Evolutionary conservation across 2,888 invertebrate species (phyloP).

Genomic region (Apamea crenata): DNA sequence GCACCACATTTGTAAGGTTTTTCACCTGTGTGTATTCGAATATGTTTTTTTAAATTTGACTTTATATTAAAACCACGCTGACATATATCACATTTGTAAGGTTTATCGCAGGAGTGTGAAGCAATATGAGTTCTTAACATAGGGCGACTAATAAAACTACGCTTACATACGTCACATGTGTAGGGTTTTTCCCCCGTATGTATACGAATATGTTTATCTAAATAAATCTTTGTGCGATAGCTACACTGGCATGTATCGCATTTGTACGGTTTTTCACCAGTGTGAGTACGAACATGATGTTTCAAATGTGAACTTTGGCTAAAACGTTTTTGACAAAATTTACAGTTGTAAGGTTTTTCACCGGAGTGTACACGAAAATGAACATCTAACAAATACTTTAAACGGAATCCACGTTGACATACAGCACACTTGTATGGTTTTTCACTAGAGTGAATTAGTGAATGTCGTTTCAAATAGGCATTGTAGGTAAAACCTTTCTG

Average conservation of each 20-base stretch:
- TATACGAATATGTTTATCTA: conserved; percentile 15
- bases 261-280: conserved; percentile 28
- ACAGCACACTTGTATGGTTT: conserved; percentile 19
- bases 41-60: conserved; percentile 14
- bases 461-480: conserved; percentile 9
- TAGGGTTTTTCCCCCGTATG: conserved; percentile 41
- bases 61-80: conserved; percentile 17
- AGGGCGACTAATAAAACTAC: not conserved
- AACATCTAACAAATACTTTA: not conserved
- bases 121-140: conserved; percentile 14
- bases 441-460: conserved; percentile 7
- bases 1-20: conserved; percentile 35
- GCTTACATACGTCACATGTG: conserved; percentile 21
- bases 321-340: conserved; percentile 22
- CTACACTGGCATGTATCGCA: conserved; percentile 12
- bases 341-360: conserved; percentile 30
- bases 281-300: conserved; percentile 19
- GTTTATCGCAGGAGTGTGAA: conserved; percentile 13
- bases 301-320: conserved; percentile 5
- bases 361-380: conserved; percentile 27
- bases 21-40: conserved; percentile 30
- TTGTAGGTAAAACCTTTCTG: not conserved
- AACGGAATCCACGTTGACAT: conserved; percentile 23
- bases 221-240: conserved; percentile 1
- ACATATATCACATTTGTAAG: conserved; percentile 25